phyloP scores from a whole-genome alignment of 2,113 vertebrate species.

The Microcebus tavaratra region DNA sequence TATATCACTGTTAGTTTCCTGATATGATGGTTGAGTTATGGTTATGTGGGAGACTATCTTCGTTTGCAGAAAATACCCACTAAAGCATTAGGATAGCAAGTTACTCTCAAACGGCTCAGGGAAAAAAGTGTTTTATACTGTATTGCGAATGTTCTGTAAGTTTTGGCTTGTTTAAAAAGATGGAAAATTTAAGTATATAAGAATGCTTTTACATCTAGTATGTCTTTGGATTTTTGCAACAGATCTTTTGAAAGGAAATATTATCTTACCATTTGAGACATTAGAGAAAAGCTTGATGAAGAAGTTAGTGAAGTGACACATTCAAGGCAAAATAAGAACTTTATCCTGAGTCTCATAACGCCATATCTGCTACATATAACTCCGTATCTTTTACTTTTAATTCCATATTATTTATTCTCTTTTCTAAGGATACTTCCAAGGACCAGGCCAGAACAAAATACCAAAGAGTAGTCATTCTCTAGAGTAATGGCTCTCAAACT shows the following conservation, averaged over 20 bases:
- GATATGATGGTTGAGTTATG: neutral
- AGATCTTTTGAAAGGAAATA: neutral
- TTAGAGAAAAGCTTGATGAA: neutral
- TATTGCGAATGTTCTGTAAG: neutral
- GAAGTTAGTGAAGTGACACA: neutral
- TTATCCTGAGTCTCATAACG: neutral
- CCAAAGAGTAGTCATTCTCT: accelerated
- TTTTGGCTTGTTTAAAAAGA: neutral
- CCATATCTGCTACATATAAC: no score
- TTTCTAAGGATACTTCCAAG: neutral
- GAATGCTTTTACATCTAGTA: neutral
- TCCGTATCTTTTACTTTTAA: neutral
- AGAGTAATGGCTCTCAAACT: neutral
- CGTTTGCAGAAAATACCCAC: neutral
- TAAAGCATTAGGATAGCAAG: neutral
- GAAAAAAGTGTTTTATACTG: neutral
- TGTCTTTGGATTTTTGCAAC: neutral
- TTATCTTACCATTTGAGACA: neutral
- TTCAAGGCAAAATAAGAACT: neutral
- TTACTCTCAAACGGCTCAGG: neutral
- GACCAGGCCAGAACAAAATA: neutral
- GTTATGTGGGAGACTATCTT: neutral
- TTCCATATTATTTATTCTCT: neutral
- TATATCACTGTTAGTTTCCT: neutral
- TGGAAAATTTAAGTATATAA: neutral